Evolutionary conservation across 2,797 vertebrate genomes (phyloP), one percentile per base, ranked within the genome.

Genomic region (Trachops cirrhosus): DNA sequence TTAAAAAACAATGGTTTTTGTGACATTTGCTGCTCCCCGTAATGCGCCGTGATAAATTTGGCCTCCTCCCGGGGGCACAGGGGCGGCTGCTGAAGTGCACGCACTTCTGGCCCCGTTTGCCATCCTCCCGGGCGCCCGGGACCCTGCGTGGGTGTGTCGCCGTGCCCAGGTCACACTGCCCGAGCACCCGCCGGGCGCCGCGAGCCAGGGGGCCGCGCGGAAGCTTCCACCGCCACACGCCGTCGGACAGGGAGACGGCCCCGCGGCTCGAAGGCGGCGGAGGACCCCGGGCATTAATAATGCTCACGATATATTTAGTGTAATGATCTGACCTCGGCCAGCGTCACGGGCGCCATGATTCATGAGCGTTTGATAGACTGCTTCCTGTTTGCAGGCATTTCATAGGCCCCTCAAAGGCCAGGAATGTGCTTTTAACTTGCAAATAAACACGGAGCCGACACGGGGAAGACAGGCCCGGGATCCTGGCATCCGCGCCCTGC

Each of bases 41-140:
- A 99, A 99, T 98, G 98, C 97, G 98, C 98, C 98, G 98, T 99
- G 99, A 99, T 99, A 98, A 99, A 99, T 99, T 97, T 98, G 98
- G 98, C 97, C 98, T 98, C 98, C 98, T 98, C 97, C 93, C 78
- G 97, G 95, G 97, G 96, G 93, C 96, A 96, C 96, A 95, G 98
- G 97, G 96, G 94, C 94, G 98, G 97, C 97, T 89, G 97, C 96
- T 98, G 98, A 98, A 99, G 99, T 98, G 95, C 22, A 98, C 98
- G 98, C 97, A 98, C 98, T 97, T 89, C 86, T 95, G 96, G 97
- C 34, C 50, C 34, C 6, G 22, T 39, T 97, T 98, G 93, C 97
- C 82, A 34, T 90, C 70, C 95, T 97, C 96, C 97, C 97, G 94
- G 96, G 96, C 44, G 85, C 89, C 44, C 39, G 32, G 93, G 98